Evolutionary conservation across 2,888 invertebrate genomes (phyloP).

Genomic region (Dolichomitus sp.): DNA sequence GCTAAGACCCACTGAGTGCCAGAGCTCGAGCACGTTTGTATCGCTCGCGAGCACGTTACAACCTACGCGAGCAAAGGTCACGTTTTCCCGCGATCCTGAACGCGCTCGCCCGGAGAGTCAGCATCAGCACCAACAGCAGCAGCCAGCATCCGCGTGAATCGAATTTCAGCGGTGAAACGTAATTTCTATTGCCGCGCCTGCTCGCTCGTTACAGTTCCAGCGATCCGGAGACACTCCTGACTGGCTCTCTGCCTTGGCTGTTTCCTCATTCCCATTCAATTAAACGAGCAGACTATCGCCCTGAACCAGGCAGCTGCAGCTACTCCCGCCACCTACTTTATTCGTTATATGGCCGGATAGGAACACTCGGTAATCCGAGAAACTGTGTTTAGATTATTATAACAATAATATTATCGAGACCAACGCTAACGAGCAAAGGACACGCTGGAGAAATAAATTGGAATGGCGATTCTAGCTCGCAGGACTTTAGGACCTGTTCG

Average conservation of each 20-base stretch:
- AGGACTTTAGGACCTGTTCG: neutral
- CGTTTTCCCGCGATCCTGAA: slow-evolving; percentile 66
- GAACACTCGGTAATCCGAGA: slow-evolving; percentile 55
- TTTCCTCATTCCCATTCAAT: slow-evolving; percentile 68
- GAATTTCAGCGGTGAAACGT: slow-evolving; percentile 69
- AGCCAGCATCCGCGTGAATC: slow-evolving; percentile 65
- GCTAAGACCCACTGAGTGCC: neutral
- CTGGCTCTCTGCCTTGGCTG: slow-evolving; percentile 53
- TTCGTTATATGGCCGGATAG: slow-evolving; percentile 20
- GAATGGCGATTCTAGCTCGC: neutral
- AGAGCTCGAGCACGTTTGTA: slow-evolving; percentile 32
- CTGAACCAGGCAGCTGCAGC: slow-evolving; percentile 18
- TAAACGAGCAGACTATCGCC: slow-evolving; percentile 52
- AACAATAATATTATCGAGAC: slow-evolving; percentile 48
- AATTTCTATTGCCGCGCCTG: slow-evolving; percentile 69
- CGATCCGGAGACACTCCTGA: slow-evolving; percentile 54
- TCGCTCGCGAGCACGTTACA: slow-evolving; percentile 58
- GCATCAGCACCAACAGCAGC: neutral
- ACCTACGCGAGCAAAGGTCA: slow-evolving; percentile 68
- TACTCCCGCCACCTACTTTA: slow-evolving; percentile 25
- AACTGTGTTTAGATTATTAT: slow-evolving; percentile 43
- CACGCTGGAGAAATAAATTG: slow-evolving; percentile 44
- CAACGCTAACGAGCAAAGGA: slow-evolving; percentile 46
- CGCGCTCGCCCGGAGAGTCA: slow-evolving; percentile 19
- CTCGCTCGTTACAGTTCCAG: slow-evolving; percentile 65